Evolutionary conservation across 30 jellyfish, hydroid and myxozoan species (phyloP).

Genomic region (Aurelia sp.): DNA sequence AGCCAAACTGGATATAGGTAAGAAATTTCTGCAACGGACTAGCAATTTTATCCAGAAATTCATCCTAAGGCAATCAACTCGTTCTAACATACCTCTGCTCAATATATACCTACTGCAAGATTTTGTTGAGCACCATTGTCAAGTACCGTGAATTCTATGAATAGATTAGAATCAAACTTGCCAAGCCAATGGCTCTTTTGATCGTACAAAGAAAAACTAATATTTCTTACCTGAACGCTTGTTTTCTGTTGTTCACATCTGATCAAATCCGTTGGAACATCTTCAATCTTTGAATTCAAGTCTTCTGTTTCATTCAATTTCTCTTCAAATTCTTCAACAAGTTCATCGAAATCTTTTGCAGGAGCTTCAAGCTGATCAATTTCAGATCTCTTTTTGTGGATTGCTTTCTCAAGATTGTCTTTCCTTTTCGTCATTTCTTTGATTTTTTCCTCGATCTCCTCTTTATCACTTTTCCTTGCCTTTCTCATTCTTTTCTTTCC

Average conservation of each 20-base stretch:
- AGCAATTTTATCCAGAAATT: too few species aligned
- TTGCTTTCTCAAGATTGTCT: constrained; percentile 32
- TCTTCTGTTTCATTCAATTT: constrained; percentile 55
- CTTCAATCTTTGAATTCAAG: constrained; percentile 9
- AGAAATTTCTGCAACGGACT: too few species aligned
- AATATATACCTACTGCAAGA: too few species aligned
- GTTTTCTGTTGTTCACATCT: constrained; percentile 84
- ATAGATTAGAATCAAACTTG: too few species aligned
- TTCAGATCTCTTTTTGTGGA: constrained; percentile 58
- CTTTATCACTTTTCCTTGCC: constrained; percentile 28
- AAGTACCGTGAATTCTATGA: too few species aligned
- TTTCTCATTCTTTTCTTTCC: constrained; percentile 25
- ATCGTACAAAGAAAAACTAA: too few species aligned
- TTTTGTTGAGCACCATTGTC: too few species aligned
- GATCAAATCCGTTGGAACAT: constrained; percentile 61
- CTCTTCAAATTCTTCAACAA: constrained; percentile 48
- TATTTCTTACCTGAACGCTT: constrained; percentile 30
- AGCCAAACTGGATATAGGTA: too few species aligned
- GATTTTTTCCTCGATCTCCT: constrained; percentile 61
- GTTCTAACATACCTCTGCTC: too few species aligned
- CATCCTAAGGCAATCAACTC: too few species aligned
- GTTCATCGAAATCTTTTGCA: constrained; percentile 56
- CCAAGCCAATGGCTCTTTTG: too few species aligned
- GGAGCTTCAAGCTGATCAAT: constrained; percentile 68
- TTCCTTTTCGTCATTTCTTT: constrained; percentile 70